Evolutionary conservation across 2,888 invertebrate genomes (phyloP), one percentile per base, ranked within the genome.

Genomic region (Sarcophaga subvicina): DNA sequence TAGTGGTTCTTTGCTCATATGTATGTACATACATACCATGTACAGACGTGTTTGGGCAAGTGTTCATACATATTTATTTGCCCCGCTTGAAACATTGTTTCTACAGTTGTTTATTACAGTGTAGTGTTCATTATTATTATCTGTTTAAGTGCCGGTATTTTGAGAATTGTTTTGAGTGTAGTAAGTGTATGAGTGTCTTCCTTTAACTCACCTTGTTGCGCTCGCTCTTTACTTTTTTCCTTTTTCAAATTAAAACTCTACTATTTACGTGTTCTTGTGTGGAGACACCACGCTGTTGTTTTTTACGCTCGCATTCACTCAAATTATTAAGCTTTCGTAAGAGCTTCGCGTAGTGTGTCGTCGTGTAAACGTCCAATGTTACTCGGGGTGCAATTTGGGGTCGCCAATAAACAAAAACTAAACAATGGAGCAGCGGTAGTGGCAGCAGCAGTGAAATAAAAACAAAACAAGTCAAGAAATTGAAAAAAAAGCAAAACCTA

Each of bases 341-440:
- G 10, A 80, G 80, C 83, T 86, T 86, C 83, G 80, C 80, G 77
- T 81, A 27, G 3, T 64, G 37, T 59, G 27, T 86, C 78, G 81
- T 71, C 37, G 59, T 83, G 37, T 72, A 77, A 72, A 59, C 63
- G 76, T 59, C 54, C 73, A 77, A 49, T 66, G 49, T 49, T 76
- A 60, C 71, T 69, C 45, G 78, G 78, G 75, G 81, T 81, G 76
- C 71, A 78, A 76, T 81, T 84, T 87, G 83, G 86, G 87, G 83
- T 84, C 83, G 84, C 62, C 70, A 81, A 75, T n/a, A 66, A 54
- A 17, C 54, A 54, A 54, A 62, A 76, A 27, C 6, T n/a, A 64
- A 67, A 25, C 76, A 22, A 49, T 67, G 67, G 59, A 67, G 45
- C 14, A 22, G 22, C 64, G 59, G 64, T 11, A 17, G 25, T 47